A percentile compares a stretch with the other conserved stretches of the same genome.
phyloP scores from a whole-genome alignment of 2,888 invertebrate species.

The Parelbella ahira region DNA sequence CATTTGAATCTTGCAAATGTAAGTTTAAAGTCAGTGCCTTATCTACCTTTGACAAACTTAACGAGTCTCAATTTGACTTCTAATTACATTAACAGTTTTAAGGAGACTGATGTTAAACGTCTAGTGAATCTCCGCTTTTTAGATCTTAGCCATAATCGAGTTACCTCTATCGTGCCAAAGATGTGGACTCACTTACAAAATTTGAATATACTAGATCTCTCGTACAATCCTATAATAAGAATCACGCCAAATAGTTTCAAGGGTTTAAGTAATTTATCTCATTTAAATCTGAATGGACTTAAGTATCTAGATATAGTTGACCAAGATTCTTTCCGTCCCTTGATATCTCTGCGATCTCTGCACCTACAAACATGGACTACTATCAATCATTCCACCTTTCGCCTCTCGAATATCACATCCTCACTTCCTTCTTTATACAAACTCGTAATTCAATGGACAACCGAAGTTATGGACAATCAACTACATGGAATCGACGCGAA shows the following conservation, averaged over 20 bases:
- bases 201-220: constrained; percentile 88
- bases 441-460: constrained; percentile 88
- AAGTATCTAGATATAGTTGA: constrained; percentile 87
- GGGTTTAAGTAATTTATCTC: constrained; percentile 85
- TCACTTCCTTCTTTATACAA: constrained; percentile 87
- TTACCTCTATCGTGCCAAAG: constrained; percentile 87
- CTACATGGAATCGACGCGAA: constrained; percentile 88
- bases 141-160: constrained; percentile 88
- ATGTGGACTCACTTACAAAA: constrained; percentile 86
- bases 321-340: constrained; percentile 85
- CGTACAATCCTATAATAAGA: constrained; percentile 90
- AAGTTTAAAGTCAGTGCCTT: constrained; percentile 88
- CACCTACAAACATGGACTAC: constrained; percentile 88
- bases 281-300: constrained; percentile 87
- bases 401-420: constrained; percentile 85
- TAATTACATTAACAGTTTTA: constrained; percentile 86
- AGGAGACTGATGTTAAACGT: constrained; percentile 85
- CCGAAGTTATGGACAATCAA: constrained; percentile 86
- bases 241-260: constrained; percentile 86
- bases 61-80: constrained; percentile 89
- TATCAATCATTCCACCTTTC: constrained; percentile 84
- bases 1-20: constrained; percentile 88
- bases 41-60: constrained; percentile 87
- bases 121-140: constrained; percentile 86
- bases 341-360: constrained; percentile 85